phyloP scores from a whole-genome alignment of 2,113 vertebrate species.

The Lonchura striata region DNA sequence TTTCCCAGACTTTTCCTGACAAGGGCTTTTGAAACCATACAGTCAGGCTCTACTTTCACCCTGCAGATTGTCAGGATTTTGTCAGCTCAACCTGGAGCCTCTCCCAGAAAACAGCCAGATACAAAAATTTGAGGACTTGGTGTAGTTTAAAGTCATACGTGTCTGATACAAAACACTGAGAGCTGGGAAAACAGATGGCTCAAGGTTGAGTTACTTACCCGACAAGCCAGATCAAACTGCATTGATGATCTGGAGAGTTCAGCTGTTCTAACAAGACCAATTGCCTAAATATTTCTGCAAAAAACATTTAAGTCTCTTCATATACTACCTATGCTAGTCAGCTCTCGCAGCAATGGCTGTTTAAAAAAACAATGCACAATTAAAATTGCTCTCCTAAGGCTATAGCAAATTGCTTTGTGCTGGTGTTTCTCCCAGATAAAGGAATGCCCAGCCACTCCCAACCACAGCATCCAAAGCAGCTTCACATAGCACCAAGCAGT shows the following conservation, averaged over 20 bases:
- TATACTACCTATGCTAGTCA: not conserved
- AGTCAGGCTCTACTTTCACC: not conserved
- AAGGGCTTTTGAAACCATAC: not conserved
- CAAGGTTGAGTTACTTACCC: not conserved
- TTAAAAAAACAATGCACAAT: fast-evolving
- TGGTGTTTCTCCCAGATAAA: not conserved
- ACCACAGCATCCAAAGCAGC: not conserved
- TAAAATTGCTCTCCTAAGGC: not conserved
- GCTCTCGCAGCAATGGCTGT: not conserved
- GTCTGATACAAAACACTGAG: not conserved
- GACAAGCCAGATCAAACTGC: not conserved
- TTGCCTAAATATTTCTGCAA: not conserved
- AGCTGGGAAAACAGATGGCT: not conserved
- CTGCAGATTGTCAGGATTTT: not conserved
- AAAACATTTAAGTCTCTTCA: not conserved
- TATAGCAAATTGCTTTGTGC: not conserved
- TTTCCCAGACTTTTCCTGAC: not conserved
- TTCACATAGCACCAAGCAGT: not conserved
- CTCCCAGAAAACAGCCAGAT: not conserved
- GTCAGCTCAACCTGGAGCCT: not conserved
- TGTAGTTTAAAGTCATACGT: not conserved
- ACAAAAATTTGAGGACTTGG: not conserved
- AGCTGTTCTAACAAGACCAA: not conserved
- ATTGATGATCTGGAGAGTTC: not conserved
- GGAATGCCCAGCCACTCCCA: not conserved